phyloP scores from a whole-genome alignment of 2,113 vertebrate species.

The Lipotes vexillifer region DNA sequence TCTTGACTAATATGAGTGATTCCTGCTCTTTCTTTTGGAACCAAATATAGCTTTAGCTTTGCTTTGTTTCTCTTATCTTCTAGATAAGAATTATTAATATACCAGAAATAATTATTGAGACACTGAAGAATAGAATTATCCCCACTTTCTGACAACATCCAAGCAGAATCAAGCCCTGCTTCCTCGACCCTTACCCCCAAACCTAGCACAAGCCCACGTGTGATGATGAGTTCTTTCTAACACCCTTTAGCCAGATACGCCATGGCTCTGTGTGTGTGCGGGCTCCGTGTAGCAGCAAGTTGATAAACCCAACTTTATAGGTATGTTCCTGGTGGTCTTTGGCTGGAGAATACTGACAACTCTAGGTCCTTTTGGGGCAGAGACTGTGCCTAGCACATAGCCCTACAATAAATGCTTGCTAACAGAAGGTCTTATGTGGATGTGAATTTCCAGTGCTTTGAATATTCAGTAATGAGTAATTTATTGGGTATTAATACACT shows the following conservation, averaged over 20 bases:
- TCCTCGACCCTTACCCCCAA: background rate
- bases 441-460: background rate
- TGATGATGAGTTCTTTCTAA: background rate
- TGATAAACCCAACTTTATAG: background rate
- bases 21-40: background rate
- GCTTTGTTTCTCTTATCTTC: background rate
- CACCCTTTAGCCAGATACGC: background rate
- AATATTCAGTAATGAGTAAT: background rate
- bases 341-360: background rate
- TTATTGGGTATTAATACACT: background rate
- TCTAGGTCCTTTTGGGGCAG: background rate
- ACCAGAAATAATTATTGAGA: background rate
- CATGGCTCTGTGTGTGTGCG: too few relatives aligned
- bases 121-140: background rate
- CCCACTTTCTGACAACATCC: background rate
- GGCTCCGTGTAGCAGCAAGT: background rate
- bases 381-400: background rate
- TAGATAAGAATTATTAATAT: background rate
- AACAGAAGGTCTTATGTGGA: background rate
- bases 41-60: background rate
- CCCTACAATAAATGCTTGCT: background rate
- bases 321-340: background rate
- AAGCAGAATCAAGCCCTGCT: background rate
- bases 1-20: background rate
- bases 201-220: background rate